Conservation (phyloP, 2,113 vertebrate species). For the Craseonycteris thonglongyai region DNA sequence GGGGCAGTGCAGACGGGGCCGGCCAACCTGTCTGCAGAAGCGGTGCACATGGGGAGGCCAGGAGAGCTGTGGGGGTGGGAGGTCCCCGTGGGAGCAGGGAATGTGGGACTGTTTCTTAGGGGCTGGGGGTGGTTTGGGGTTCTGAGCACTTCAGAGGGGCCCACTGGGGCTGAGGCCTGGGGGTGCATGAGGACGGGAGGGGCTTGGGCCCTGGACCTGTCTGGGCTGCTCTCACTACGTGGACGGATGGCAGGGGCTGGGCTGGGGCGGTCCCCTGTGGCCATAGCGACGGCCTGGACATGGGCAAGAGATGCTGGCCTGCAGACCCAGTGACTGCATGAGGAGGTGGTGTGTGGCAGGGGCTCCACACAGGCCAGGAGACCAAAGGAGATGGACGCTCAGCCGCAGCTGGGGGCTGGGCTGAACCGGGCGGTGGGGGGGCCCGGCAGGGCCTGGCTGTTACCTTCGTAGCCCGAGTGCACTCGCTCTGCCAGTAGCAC, state of each 20-base stretch:
- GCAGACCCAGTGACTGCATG: fast-evolving
- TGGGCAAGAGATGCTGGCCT: fast-evolving
- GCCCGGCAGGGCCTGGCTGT: background rate
- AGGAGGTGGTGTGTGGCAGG: background rate
- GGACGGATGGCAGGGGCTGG: background rate
- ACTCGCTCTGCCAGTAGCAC: constrained; percentile 94
- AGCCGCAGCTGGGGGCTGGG: background rate
- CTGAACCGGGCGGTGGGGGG: too few species aligned
- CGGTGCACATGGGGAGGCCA: fast-evolving
- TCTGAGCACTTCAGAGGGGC: background rate
- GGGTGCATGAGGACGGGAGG: background rate
- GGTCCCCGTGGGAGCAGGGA: background rate
- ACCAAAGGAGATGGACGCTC: background rate
- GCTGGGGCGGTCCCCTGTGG: fast-evolving
- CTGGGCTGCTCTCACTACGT: background rate
- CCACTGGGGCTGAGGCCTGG: background rate
- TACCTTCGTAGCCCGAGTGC: constrained; percentile 97
- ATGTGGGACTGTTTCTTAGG: background rate
- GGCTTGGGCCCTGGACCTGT: background rate
- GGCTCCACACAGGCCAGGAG: background rate
- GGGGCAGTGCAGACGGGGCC: too few species aligned
- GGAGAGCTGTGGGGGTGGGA: too few species aligned
- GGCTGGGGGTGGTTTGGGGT: too few species aligned
- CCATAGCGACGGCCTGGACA: fast-evolving
- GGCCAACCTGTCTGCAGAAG: background rate